Conservation (phyloP, 2,797 vertebrate species). For the Schizopygopsis malacanthus region DNA sequence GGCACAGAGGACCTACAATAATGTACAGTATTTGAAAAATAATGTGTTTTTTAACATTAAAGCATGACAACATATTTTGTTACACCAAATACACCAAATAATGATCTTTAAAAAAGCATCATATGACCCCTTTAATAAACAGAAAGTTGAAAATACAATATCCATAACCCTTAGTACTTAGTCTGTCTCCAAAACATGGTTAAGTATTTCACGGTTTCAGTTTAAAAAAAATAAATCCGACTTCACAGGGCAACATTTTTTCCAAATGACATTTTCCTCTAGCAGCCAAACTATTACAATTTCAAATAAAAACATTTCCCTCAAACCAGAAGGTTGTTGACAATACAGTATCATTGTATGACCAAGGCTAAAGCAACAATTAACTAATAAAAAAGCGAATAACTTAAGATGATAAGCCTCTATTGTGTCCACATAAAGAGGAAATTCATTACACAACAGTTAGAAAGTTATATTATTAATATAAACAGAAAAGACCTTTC, state of each 20-base stretch:
- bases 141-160: not conserved
- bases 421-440: not conserved
- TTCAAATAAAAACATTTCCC: not conserved
- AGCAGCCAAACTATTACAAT: not conserved
- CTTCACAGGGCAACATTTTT: not conserved
- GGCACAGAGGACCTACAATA: too few relatives aligned
- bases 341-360: not conserved
- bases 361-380: not conserved
- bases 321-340: not conserved
- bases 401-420: not conserved
- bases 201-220: not conserved
- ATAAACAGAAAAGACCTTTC: not conserved
- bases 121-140: not conserved
- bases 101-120: too few relatives aligned
- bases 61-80: too few relatives aligned
- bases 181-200: not conserved
- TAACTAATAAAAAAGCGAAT: not conserved
- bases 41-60: too few relatives aligned
- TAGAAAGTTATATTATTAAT: not conserved
- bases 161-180: not conserved
- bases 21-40: too few relatives aligned
- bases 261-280: not conserved
- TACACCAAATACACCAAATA: too few relatives aligned
- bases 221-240: not conserved
- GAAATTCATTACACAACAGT: not conserved